Percentiles rank a stretch among this genome's conserved stretches.
Evolutionary conservation across 2,888 invertebrate genomes (phyloP).

Genomic region (Pogonocherus hispidulus): DNA sequence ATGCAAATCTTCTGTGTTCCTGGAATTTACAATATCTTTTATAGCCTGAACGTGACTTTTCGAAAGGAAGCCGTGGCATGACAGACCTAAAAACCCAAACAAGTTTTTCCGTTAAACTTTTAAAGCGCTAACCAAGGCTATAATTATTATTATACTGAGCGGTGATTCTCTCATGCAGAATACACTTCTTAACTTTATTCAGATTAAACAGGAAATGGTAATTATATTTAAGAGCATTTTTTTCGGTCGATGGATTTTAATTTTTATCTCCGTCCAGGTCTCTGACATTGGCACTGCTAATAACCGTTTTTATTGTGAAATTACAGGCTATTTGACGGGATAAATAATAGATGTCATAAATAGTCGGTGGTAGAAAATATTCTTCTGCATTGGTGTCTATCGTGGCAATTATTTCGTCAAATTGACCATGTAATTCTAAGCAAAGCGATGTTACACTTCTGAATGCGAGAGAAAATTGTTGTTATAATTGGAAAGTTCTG

Average conservation of each 20-base stretch:
- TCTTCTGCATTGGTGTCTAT: background rate
- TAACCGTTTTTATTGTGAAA: background rate
- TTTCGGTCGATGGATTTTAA: constrained; percentile 4
- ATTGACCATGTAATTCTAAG: background rate
- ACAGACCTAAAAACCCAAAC: background rate
- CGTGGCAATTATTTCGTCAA: background rate
- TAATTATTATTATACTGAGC: constrained; percentile 1
- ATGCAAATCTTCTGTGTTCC: too few species aligned
- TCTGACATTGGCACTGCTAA: background rate
- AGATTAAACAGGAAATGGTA: constrained; percentile 21
- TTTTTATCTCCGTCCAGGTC: background rate
- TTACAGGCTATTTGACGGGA: background rate
- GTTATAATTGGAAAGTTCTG: too few species aligned
- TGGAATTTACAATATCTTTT: too few species aligned
- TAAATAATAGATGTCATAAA: constrained; percentile 4
- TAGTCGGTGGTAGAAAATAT: background rate
- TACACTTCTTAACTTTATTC: background rate
- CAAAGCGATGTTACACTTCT: too few species aligned
- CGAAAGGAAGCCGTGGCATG: background rate
- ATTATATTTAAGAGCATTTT: constrained; percentile 21
- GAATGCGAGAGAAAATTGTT: too few species aligned
- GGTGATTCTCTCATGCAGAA: background rate
- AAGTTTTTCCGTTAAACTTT: background rate
- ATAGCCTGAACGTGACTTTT: background rate
- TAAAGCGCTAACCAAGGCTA: background rate